phyloP scores from a whole-genome alignment of 2,797 vertebrate species.

The Atherinosoma microstoma region DNA sequence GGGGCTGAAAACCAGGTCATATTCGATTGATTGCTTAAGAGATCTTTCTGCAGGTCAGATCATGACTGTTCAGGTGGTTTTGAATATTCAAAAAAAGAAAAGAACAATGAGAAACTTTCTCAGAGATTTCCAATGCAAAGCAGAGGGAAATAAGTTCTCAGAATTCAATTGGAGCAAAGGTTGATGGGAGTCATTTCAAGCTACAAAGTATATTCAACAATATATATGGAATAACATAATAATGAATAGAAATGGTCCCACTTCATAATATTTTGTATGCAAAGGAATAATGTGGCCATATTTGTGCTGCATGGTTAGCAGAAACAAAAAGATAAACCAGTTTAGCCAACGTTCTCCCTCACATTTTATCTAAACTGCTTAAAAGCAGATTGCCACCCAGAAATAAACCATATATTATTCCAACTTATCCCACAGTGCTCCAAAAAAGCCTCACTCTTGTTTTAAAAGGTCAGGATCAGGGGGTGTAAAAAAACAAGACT shows the following conservation, averaged over 20 bases:
- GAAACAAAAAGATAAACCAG: background rate
- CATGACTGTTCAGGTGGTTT: no score
- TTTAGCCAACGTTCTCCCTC: background rate
- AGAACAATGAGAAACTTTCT: no score
- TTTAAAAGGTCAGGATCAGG: constrained; percentile 69
- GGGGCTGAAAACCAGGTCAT: no score
- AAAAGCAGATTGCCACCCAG: constrained; percentile 27
- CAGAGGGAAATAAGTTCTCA: background rate
- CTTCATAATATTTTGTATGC: background rate
- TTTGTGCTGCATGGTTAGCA: background rate
- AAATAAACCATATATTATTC: constrained; percentile 15
- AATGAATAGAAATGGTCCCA: background rate
- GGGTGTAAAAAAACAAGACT: constrained; percentile 57
- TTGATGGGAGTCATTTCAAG: background rate
- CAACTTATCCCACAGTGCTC: constrained; percentile 17
- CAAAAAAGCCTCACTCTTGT: constrained; percentile 4
- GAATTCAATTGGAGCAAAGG: background rate
- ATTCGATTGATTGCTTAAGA: no score
- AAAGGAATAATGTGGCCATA: background rate
- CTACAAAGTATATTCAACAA: background rate
- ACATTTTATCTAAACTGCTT: background rate
- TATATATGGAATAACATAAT: background rate
- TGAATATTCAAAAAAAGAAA: no score
- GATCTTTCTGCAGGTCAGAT: no score
- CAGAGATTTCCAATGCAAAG: background rate